These are phyloP conservation scores for Anodontia alba DNA, from an alignment of 2,888 invertebrate genomes.

Conservation along the genomic window DNA sequence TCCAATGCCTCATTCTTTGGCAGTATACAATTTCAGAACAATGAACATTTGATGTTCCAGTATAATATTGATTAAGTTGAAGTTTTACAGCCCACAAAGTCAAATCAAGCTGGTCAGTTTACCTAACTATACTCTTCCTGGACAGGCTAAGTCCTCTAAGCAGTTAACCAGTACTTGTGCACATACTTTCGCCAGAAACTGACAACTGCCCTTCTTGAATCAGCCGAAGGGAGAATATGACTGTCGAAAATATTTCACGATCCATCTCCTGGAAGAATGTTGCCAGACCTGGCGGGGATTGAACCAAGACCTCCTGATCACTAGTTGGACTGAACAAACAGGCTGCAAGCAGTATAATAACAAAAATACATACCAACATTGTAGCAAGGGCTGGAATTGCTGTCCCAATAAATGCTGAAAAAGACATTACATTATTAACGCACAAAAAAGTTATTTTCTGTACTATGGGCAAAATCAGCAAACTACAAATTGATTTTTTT, in stretches of 20 bases:
- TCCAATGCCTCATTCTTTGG: too few relatives aligned
- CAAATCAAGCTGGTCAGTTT: neutral
- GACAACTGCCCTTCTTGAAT: neutral
- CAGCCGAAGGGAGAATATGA: neutral
- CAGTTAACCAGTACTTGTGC: neutral
- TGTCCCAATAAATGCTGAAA: slow-evolving; percentile 91
- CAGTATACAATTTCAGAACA: too few relatives aligned
- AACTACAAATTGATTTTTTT: too few relatives aligned
- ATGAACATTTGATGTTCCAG: too few relatives aligned
- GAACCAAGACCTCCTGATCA: neutral
- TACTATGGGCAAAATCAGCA: too few relatives aligned
- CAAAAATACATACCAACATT: slow-evolving; percentile 87
- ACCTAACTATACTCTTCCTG: neutral
- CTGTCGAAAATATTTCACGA: too few relatives aligned
- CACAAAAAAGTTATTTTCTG: too few relatives aligned
- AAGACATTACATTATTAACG: neutral
- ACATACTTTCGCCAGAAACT: neutral
- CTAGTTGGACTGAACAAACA: neutral
- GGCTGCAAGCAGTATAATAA: neutral
- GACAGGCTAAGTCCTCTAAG: neutral
- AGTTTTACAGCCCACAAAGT: neutral
- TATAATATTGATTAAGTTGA: neutral
- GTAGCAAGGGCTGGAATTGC: slow-evolving; percentile 91
- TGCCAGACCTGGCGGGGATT: neutral
- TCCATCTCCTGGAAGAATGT: neutral